Percentiles rank a stretch among this genome's conserved stretches.
Conservation (phyloP, 2,888 invertebrate genomes). For the Melanostoma mellinum region DNA sequence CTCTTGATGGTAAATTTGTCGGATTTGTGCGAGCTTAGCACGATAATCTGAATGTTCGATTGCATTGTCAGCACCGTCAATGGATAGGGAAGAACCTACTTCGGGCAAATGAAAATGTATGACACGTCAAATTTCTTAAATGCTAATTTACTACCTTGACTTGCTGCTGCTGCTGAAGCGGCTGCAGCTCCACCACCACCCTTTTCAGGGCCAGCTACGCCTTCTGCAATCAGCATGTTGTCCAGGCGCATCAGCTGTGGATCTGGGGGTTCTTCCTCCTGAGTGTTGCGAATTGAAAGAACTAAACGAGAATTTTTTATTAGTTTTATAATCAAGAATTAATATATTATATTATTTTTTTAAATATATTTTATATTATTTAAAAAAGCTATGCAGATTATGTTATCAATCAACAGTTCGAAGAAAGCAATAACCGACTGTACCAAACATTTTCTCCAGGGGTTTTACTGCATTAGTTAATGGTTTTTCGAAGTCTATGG, state of each 20-base stretch:
- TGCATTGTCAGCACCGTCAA: conserved; percentile 90
- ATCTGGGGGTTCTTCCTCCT: conserved; percentile 99
- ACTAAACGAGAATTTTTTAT: conserved; percentile 83
- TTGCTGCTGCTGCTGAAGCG: conserved; percentile 94
- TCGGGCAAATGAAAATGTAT: conserved; percentile 49
- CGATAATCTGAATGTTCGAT: conserved; percentile 99
- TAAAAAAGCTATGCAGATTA: no score
- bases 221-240: conserved; percentile 99
- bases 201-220: conserved; percentile 97
- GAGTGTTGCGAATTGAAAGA: conserved; percentile 96
- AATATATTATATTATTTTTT: no score
- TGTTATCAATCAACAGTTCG: no score
- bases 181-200: conserved; percentile 94
- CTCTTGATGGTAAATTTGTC: conserved; percentile 99
- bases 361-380: no score
- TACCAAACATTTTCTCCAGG: no score
- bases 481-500: no score
- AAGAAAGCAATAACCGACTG: no score
- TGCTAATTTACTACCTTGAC: conserved; percentile 83
- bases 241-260: conserved; percentile 99
- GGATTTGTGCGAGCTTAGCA: conserved; percentile 98
- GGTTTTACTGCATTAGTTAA: no score
- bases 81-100: conserved; percentile 80
- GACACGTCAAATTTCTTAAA: conserved; percentile 12
- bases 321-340: no score